Base-by-base conservation (phyloP, 2,113 vertebrate genomes). In the Vicugna pacos region DNA sequence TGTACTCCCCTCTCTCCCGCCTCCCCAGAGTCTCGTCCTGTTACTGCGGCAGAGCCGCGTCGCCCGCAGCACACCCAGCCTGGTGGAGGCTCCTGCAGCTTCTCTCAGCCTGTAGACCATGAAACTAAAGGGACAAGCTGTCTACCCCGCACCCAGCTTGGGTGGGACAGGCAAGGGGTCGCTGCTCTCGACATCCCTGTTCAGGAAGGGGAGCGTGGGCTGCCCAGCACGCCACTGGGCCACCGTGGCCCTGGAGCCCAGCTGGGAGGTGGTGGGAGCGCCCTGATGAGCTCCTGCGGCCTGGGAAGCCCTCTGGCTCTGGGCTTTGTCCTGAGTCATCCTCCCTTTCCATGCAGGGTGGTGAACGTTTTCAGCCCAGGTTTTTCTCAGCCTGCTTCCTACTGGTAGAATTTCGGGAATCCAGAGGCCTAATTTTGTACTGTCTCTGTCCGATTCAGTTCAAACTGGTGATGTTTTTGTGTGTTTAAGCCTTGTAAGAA, bases 1-100 rank as follows among this genome's bases (percentile, higher is more conserved):
- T 3, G 13, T 28, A 3, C 12, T 46, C 12, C 5, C 12, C 13
- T 3, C 3, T 3, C 32, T 52, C 16, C 16, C 6, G 0, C 3
- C 0, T 24, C 19, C 73, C 17, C 10, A 6, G 5, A 22, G 11
- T 60, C 13, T 17, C 14, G 32, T 6, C 35, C 24, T 72, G 13
- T 50, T 8, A 3, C 38, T 42, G 38, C 38, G 38, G 38, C 38
- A 42, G 38, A 42, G 38, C 38, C 38, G 38, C 38, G 38, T 32
- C 32, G 0, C 42, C 42, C 15, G 9, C 6, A 4, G 3, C 2
- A 13, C 54, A 67, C 20, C n/a, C 7, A 12, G 32, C 54, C 26
- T 32, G 26, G 80, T 1, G 12, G 12, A 17, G 42, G 42, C 19
- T 24, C 28, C 32, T 28, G 0, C 26, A 5, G 50, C 20, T 13